Percentiles rank a stretch among this genome's conserved stretches.
phyloP scores from a whole-genome alignment of 2,113 vertebrate genomes.

The Ancistrus triradiatus region DNA sequence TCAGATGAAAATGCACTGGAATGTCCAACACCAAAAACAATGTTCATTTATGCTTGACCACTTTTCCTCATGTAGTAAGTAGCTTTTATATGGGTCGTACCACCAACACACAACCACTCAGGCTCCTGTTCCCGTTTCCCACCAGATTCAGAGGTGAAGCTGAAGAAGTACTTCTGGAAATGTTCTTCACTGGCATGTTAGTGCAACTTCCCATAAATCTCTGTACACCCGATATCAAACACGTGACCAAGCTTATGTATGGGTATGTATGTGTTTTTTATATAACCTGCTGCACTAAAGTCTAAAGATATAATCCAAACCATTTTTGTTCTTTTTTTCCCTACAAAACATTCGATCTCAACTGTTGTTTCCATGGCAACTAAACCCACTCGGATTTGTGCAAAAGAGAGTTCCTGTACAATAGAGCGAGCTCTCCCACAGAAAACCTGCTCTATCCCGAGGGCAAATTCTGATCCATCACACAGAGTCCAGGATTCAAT shows the following conservation, averaged over 20 bases:
- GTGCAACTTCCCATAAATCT: too few relatives aligned
- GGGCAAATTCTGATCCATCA: conserved; percentile 35
- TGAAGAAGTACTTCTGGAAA: too few relatives aligned
- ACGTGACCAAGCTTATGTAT: too few relatives aligned
- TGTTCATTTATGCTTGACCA: too few relatives aligned
- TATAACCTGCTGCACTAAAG: conserved; percentile 38
- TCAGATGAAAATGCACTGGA: too few relatives aligned
- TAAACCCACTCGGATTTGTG: conserved; percentile 67
- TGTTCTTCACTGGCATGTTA: too few relatives aligned
- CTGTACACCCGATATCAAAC: too few relatives aligned
- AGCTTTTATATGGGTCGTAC: neutral
- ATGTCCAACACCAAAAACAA: too few relatives aligned
- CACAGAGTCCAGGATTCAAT: conserved; percentile 30
- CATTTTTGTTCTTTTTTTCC: conserved; percentile 50
- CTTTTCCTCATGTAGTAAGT: neutral
- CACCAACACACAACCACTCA: neutral
- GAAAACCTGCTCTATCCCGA: conserved; percentile 53
- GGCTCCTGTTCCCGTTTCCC: neutral
- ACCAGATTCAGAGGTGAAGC: too few relatives aligned
- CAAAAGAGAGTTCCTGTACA: conserved; percentile 69
- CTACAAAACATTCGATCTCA: conserved; percentile 47
- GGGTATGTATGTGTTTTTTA: too few relatives aligned
- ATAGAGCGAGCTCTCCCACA: conserved; percentile 64
- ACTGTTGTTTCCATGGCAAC: conserved; percentile 76
- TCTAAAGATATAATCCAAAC: conserved; percentile 60